Conservation (phyloP, 1,140 invertebrate genomes). For the Agrilus planipennis region DNA sequence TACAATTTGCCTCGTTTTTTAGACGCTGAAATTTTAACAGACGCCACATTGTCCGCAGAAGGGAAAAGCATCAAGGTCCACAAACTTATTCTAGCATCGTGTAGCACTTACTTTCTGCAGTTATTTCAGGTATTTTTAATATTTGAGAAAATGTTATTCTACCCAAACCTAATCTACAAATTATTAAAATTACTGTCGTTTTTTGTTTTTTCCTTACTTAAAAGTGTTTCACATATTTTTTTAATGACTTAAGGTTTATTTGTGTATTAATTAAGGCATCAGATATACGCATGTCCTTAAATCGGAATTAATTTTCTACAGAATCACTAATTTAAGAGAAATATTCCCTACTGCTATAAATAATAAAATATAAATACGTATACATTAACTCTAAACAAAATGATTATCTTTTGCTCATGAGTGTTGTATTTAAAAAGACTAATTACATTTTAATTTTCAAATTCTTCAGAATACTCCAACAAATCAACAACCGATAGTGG, state of each 20-base stretch:
- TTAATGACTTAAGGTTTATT: background rate
- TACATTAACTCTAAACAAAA: too few species aligned
- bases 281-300: background rate
- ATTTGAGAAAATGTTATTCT: slow-evolving; percentile 2
- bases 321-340: too few species aligned
- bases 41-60: slow-evolving; percentile 79
- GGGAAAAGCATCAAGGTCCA: slow-evolving; percentile 68
- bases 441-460: too few species aligned
- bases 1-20: slow-evolving; percentile 72
- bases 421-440: too few species aligned
- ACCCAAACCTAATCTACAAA: background rate
- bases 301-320: too few species aligned
- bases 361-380: too few species aligned
- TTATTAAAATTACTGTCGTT: background rate
- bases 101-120: slow-evolving; percentile 85
- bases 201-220: background rate
- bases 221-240: background rate
- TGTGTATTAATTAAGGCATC: background rate
- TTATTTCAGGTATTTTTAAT: slow-evolving; percentile 58
- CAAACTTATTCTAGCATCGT: slow-evolving; percentile 76
- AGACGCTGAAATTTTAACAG: slow-evolving; percentile 73
- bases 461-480: slow-evolving; percentile 2
- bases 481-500: slow-evolving; percentile 68
- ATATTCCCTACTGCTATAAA: too few species aligned
- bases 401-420: too few species aligned